Evolutionary conservation across 2,888 invertebrate genomes (phyloP).

Genomic region (Physocephala rufipes): DNA sequence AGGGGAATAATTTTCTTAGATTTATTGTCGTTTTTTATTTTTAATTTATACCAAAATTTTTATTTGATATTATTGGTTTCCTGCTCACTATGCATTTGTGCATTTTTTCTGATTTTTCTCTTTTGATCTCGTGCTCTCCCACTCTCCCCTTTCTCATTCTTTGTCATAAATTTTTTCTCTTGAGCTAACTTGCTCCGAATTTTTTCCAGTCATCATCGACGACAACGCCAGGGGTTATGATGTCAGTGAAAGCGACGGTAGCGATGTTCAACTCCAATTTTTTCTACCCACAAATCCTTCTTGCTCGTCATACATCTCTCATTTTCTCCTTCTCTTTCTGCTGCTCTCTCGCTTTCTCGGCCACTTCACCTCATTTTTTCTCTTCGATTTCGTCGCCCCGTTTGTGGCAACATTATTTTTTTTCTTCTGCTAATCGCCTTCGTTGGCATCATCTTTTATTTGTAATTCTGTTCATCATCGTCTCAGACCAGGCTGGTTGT

Average conservation of each 20-base stretch:
- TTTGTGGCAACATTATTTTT: conserved; percentile 24
- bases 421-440: conserved; percentile 60
- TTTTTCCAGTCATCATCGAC: conserved; percentile 22
- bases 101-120: conserved; percentile 27
- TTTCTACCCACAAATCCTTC: not conserved
- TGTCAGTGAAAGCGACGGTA: not conserved
- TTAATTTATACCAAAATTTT: no score
- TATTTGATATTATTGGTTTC: not conserved
- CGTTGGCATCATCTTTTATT: conserved; percentile 65
- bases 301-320: not conserved
- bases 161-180: conserved; percentile 23
- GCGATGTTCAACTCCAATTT: not conserved
- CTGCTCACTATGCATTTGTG: conserved; percentile 22
- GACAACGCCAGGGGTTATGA: not conserved
- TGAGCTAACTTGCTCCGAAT: conserved; percentile 11
- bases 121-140: not conserved
- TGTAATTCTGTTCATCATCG: conserved; percentile 65
- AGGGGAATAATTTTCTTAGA: no score
- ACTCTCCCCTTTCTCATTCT: not conserved
- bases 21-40: no score
- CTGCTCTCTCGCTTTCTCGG: not conserved
- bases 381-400: conserved; percentile 2
- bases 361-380: not conserved
- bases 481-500: conserved; percentile 41
- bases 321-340: not conserved